Percentiles rank a stretch among this genome's conserved stretches.
Evolutionary conservation across 2,797 vertebrate genomes (phyloP).

Genomic region (Sebastes minor): DNA sequence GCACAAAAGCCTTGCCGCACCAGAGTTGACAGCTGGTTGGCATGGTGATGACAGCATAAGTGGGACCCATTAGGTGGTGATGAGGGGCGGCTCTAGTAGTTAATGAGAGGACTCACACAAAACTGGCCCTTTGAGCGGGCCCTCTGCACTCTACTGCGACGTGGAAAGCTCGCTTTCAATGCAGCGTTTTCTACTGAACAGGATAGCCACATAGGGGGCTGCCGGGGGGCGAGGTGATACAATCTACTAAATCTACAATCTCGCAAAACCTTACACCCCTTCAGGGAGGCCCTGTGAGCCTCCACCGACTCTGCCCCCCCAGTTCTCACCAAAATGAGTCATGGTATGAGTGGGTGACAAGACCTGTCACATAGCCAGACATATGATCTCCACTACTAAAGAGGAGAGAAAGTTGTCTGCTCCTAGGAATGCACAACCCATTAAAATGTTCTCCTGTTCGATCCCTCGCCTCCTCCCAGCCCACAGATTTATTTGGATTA

Average conservation of each 20-base stretch:
- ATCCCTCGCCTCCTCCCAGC: neutral
- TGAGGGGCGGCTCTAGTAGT: conserved; percentile 59
- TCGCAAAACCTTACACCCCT: conserved; percentile 79
- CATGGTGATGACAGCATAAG: conserved; percentile 84
- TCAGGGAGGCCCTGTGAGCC: conserved; percentile 62
- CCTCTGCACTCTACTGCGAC: conserved; percentile 52
- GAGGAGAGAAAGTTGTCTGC: conserved; percentile 50
- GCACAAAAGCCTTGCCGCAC: conserved; percentile 66
- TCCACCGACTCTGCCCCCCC: conserved; percentile 31
- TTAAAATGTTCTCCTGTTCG: conserved; percentile 33
- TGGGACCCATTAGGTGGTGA: conserved; percentile 73
- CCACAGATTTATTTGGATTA: conserved; percentile 17
- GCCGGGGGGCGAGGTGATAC: conserved; percentile 56
- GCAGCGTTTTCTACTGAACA: conserved; percentile 66
- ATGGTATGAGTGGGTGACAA: conserved; percentile 57
- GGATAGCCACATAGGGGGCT: conserved; percentile 77
- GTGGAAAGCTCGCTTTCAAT: conserved; percentile 55
- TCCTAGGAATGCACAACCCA: conserved; percentile 37
- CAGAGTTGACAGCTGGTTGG: conserved; percentile 76
- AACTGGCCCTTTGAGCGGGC: conserved; percentile 56
- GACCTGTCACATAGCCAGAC: conserved; percentile 51
- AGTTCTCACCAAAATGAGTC: conserved; percentile 59
- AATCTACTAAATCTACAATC: conserved; percentile 68
- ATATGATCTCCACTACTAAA: conserved; percentile 49
- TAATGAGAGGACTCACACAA: conserved; percentile 76